phyloP scores from a whole-genome alignment of 2,797 vertebrate genomes.

The Passerculus sandwichensis region DNA sequence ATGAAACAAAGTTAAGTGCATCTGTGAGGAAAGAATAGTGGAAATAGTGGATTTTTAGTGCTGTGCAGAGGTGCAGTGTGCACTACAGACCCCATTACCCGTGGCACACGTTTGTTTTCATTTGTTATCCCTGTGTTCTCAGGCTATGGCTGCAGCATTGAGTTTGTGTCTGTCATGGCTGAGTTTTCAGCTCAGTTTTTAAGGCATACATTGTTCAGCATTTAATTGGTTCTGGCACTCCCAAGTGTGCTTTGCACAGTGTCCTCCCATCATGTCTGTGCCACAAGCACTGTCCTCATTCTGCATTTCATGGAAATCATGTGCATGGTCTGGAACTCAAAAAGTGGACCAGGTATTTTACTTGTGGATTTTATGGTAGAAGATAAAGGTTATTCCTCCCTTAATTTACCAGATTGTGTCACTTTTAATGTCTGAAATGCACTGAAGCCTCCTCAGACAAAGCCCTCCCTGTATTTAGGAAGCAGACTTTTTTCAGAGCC shows the following conservation, averaged over 20 bases:
- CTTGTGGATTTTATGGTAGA: background rate
- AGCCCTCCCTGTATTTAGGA: background rate
- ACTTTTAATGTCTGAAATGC: background rate
- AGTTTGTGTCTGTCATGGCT: background rate
- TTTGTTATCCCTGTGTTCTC: background rate
- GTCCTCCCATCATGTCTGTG: rapidly evolving
- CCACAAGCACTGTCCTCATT: background rate
- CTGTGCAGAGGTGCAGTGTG: background rate
- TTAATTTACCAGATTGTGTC: background rate
- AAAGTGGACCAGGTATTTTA: background rate
- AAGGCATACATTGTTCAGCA: background rate
- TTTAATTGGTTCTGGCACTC: background rate
- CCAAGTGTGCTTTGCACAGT: background rate
- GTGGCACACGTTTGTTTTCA: rapidly evolving
- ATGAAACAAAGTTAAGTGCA: background rate
- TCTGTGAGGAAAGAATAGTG: rapidly evolving
- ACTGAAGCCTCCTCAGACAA: background rate
- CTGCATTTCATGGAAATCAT: background rate
- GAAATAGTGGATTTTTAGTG: background rate
- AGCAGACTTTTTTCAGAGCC: constrained; percentile 1
- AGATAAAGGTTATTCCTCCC: background rate
- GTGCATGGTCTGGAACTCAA: background rate
- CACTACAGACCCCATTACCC: background rate
- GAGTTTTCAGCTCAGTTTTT: background rate
- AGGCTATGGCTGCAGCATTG: background rate